phyloP scores from a whole-genome alignment of 2,113 vertebrate species.

The Connochaetes taurinus region DNA sequence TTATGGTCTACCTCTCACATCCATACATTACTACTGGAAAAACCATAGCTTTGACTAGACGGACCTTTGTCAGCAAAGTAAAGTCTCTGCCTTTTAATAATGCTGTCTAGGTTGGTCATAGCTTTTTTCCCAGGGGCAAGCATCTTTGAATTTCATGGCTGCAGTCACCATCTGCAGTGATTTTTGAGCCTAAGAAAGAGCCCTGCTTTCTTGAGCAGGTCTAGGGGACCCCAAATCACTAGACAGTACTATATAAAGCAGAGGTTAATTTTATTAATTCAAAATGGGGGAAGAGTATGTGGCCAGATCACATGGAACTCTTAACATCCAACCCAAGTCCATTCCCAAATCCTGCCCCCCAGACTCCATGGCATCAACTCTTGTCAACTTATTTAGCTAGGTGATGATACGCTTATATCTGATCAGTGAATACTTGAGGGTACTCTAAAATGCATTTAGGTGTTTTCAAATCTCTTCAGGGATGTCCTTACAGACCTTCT shows the following conservation, averaged over 20 bases:
- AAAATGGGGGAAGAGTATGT: not conserved
- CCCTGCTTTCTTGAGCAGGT: not conserved
- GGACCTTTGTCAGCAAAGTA: not conserved
- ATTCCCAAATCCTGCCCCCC: not conserved
- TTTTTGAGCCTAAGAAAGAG: not conserved
- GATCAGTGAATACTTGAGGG: not conserved
- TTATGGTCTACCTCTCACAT: not conserved
- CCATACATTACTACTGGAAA: not conserved
- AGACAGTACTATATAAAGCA: not conserved
- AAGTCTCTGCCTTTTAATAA: not conserved
- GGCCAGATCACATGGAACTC: not conserved
- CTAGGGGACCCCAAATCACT: not conserved
- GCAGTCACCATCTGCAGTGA: not conserved
- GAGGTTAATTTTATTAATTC: not conserved
- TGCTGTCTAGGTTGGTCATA: not conserved
- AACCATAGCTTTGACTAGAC: not conserved
- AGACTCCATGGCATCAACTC: not conserved
- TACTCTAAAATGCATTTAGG: not conserved
- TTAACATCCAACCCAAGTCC: not conserved
- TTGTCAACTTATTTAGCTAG: not conserved
- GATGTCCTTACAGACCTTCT: not conserved
- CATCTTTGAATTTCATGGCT: not conserved
- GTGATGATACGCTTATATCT: fast-evolving
- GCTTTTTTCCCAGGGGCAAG: not conserved
- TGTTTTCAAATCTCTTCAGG: not conserved